A percentile compares a stretch with the other conserved stretches of the same genome.
Conservation (phyloP, 2,113 vertebrate species). For the Caracal caracal region DNA sequence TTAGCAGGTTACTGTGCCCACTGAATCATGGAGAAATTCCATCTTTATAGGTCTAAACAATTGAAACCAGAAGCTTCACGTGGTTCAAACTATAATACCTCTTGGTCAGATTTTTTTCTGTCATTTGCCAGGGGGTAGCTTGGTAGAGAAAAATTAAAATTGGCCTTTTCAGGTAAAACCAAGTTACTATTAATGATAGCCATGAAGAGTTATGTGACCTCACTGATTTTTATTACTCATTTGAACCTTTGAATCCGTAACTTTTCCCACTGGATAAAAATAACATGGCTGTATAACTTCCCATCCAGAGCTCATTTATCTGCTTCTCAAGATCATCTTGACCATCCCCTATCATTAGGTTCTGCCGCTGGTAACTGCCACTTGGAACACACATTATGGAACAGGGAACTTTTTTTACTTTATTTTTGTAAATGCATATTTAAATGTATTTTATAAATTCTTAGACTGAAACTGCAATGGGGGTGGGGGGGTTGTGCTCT, state of each 20-base stretch:
- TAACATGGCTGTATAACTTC: not conserved
- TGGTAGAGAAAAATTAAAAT: not conserved
- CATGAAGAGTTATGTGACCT: not conserved
- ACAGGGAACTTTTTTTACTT: not conserved
- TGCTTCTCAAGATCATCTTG: not conserved
- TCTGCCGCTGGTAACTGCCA: not conserved
- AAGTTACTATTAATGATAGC: not conserved
- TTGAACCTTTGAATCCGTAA: not conserved
- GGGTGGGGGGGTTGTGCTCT: not conserved
- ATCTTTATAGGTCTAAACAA: not conserved
- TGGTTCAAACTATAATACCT: not conserved
- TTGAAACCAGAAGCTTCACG: not conserved
- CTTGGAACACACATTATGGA: not conserved
- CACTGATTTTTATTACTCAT: not conserved
- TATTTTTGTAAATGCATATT: constrained; percentile 13
- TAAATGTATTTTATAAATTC: constrained; percentile 2
- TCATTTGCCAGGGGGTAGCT: not conserved
- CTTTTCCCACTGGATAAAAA: not conserved
- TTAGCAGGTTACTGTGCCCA: not conserved
- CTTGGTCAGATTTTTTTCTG: not conserved
- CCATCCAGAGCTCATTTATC: not conserved
- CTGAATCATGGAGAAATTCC: not conserved
- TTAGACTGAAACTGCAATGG: not conserved
- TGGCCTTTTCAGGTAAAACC: constrained; percentile 2
- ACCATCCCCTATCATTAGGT: not conserved